Conservation (phyloP, 2,113 vertebrate species). For the Charina bottae region DNA sequence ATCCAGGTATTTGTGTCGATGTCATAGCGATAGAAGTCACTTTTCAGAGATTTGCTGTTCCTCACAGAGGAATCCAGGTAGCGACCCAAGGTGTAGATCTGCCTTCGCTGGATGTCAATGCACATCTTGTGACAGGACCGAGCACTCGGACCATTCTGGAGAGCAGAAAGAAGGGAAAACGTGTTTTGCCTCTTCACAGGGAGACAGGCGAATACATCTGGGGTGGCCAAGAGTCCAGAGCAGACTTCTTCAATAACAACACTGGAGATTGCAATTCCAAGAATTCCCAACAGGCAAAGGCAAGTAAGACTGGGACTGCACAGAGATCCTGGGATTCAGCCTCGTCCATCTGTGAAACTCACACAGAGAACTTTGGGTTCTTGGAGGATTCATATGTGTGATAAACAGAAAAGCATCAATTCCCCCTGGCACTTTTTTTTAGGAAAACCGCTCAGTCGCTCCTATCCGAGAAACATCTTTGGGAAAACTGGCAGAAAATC, state of each 20-base stretch:
- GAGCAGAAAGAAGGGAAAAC: neutral
- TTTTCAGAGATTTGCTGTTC: constrained; percentile 98
- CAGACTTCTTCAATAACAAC: too few species aligned
- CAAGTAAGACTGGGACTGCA: neutral
- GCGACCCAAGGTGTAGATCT: constrained; percentile 96
- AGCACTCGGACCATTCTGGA: constrained; percentile 93
- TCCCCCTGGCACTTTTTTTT: too few species aligned
- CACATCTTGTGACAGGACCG: constrained; percentile 99
- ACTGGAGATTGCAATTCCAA: too few species aligned
- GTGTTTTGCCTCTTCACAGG: neutral
- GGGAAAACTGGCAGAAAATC: neutral
- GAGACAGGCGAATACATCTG: neutral
- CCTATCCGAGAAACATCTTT: neutral
- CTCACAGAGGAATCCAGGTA: constrained; percentile 97
- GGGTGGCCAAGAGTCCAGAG: too few species aligned
- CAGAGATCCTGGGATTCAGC: too few species aligned
- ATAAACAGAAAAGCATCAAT: neutral
- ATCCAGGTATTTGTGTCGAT: constrained; percentile 95
- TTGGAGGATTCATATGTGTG: neutral
- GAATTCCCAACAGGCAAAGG: too few species aligned
- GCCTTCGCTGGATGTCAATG: constrained; percentile 93
- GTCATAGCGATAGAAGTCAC: constrained; percentile 97
- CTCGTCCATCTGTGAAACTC: neutral
- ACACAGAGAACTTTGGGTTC: neutral
- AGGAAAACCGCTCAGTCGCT: neutral